phyloP scores from a whole-genome alignment of 2,888 invertebrate species.

The Cheilosia vernalis region DNA sequence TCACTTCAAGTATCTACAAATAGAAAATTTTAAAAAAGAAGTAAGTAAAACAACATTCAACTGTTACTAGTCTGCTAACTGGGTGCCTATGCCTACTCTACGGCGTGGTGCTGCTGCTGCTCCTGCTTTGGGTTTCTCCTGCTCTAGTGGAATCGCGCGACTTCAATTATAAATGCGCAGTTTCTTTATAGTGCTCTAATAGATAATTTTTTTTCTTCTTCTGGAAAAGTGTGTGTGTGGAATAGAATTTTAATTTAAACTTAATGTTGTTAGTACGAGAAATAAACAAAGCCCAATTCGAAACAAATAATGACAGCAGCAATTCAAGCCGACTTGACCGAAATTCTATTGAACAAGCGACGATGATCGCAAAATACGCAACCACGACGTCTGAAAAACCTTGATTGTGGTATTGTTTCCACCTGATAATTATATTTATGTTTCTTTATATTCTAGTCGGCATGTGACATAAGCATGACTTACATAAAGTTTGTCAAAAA shows the following conservation, averaged over 20 bases:
- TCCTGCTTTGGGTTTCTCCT: slow-evolving; percentile 54
- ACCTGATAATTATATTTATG: slow-evolving; percentile 15
- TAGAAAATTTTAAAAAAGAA: slow-evolving; percentile 38
- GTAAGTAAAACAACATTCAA: slow-evolving; percentile 39
- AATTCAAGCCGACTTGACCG: slow-evolving; percentile 20
- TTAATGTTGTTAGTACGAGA: slow-evolving; percentile 39
- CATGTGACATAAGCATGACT: slow-evolving; percentile 17
- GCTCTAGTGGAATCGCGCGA: slow-evolving; percentile 54
- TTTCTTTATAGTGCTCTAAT: slow-evolving; percentile 54
- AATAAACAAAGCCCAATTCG: slow-evolving; percentile 37
- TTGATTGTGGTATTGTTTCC: slow-evolving; percentile 22
- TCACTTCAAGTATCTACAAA: slow-evolving; percentile 60
- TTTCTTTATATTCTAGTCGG: background rate
- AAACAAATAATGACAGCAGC: slow-evolving; percentile 16
- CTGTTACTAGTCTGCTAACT: slow-evolving; percentile 49
- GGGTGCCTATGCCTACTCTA: slow-evolving; percentile 11
- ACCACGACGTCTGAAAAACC: background rate
- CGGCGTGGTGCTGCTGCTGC: background rate
- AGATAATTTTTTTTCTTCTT: slow-evolving; percentile 28
- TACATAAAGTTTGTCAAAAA: slow-evolving; percentile 9
- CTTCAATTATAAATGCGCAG: slow-evolving; percentile 71
- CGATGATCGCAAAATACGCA: background rate
- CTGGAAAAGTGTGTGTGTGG: slow-evolving; percentile 23
- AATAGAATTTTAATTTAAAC: slow-evolving; percentile 61
- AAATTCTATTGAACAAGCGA: slow-evolving; percentile 27